A percentile compares a stretch with the other conserved stretches of the same genome.
Conservation (phyloP, 2,113 vertebrate species). For the Anser brachyrhynchus region DNA sequence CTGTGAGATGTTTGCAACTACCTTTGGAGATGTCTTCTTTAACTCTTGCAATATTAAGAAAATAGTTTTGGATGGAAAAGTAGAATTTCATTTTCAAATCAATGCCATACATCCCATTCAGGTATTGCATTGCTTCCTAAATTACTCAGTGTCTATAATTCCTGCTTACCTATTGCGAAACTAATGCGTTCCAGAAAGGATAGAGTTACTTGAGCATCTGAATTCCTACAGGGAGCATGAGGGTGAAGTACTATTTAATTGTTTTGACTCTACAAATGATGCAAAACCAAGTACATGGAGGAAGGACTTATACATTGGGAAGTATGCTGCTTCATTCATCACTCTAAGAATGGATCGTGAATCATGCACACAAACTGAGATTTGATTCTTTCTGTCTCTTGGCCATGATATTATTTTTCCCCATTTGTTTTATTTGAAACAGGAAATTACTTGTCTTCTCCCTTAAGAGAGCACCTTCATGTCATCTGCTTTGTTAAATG, state of each 20-base stretch:
- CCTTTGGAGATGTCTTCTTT: background rate
- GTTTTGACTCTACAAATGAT: background rate
- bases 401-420: background rate
- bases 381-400: background rate
- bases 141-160: background rate
- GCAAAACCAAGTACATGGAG: background rate
- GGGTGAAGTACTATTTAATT: slow-evolving; percentile 11
- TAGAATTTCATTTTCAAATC: background rate
- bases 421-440: background rate
- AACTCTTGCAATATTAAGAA: background rate
- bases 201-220: background rate
- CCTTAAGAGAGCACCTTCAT: background rate
- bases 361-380: background rate
- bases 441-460: slow-evolving; percentile 9
- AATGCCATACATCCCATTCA: background rate
- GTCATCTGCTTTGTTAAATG: background rate
- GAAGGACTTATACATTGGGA: background rate
- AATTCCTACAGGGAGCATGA: background rate
- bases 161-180: slow-evolving; percentile 26
- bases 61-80: background rate
- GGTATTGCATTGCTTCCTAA: background rate
- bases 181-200: slow-evolving; percentile 7
- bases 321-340: background rate
- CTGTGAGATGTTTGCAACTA: background rate
- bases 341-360: background rate